Base-by-base conservation (phyloP, 2,888 invertebrate genomes). In the Ochropacha duplaris region DNA sequence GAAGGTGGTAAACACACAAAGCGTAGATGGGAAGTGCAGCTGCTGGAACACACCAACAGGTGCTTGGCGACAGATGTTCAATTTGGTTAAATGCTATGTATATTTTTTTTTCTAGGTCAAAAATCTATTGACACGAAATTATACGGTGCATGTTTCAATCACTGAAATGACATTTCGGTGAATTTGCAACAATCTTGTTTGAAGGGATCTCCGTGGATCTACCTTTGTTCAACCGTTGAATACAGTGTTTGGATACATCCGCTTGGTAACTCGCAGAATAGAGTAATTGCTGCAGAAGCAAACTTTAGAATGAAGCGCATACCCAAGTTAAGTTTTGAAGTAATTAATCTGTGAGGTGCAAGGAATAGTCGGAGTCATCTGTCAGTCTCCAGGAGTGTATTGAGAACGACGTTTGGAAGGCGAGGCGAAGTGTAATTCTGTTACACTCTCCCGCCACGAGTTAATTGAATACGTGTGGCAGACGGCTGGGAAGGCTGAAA, bases 391-490 rank as follows among this genome's bases (percentile, higher is more conserved):
- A 58, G 62, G 64, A 54, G 60, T 62, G 68, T 77, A 78, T 79
- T 74, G 72, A 71, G 57, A 65, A 60, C 62, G 71, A 66, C 73
- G 65, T 63, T 64, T 57, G 59, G 61, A 67, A 68, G 60, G 61
- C 65, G 66, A 68, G 67, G 70, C 72, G 67, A 74, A 72, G 71
- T 72, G 73, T 76, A 82, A 82, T 77, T 71, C 67, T 69, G 76
- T 79, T 80, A 81, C 72, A 64, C 68, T 67, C 71, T 61, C 68
- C 69, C 69, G 75, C 74, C 72, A 73, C 63, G 65, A 67, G 68
- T 72, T 83, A 83, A 83, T 82, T 81, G 81, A 79, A 83, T 79
- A 78, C 71, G 76, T 68, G 72, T 71, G 58, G 60, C 57, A 66
- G 66, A 69, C 68, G 72, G 63, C 60, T 68, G 52, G 68, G 68